A percentile compares a stretch with the other conserved stretches of the same genome.
Conservation (phyloP, 2,113 vertebrate genomes). For the Alaudala cheleensis region DNA sequence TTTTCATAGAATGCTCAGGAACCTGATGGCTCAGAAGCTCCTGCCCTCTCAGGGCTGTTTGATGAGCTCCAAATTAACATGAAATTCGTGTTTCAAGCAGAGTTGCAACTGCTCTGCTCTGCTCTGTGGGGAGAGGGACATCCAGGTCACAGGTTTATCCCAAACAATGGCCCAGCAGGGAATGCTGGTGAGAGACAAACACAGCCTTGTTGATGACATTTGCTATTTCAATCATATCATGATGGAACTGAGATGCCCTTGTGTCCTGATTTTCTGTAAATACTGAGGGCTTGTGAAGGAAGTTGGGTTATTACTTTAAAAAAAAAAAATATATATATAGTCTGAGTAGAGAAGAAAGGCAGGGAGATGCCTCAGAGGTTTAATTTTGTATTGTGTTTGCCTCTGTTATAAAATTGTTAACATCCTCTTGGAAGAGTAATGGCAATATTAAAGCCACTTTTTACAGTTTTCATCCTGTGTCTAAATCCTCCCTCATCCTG, state of each 20-base stretch:
- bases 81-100: neutral
- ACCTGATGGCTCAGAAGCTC: neutral
- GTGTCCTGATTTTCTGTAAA: neutral
- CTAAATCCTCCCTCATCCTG: conserved; percentile 43
- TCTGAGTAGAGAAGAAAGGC: neutral
- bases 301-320: neutral
- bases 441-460: conserved; percentile 13
- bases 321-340: neutral
- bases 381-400: neutral
- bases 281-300: neutral
- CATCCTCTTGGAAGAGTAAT: neutral
- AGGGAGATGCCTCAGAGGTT: neutral
- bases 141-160: neutral
- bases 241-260: neutral
- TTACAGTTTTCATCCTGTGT: conserved; percentile 22
- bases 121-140: neutral
- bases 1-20: neutral
- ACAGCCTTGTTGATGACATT: neutral
- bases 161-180: neutral
- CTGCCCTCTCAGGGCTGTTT: neutral
- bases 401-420: neutral
- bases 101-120: neutral
- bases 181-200: neutral
- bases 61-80: neutral
- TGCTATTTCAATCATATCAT: neutral